Evolutionary conservation across 2,113 vertebrate genomes (phyloP), one percentile per base, ranked within the genome.

Genomic region (Varanus komodoensis): DNA sequence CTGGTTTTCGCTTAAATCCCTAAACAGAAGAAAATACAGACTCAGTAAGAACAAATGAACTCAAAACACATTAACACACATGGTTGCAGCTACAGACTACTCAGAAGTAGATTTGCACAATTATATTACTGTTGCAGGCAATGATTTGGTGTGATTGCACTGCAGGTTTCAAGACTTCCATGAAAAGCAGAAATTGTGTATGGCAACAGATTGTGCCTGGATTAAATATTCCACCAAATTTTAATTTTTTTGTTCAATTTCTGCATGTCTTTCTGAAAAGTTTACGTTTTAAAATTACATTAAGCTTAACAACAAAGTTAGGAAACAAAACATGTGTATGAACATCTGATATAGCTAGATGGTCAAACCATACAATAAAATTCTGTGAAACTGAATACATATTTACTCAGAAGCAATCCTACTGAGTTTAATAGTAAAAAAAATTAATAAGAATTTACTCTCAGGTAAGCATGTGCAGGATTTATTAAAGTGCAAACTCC

Each of bases 1-100:
- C 97, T 98, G 98, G 97, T 99, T 99, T 96, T 99, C 99, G 17
- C 99, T 99, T 92, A 99, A 97, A 96, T 99, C 99, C 95, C 99
- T 99, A 97, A 95, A 93, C 68, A 52, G 95, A 71, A 95, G 87
- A 95, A 68, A 92, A 95, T 68, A 86, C 9, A 38, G 25, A 86
- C 15, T 54, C 3, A 38, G 86, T 90, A 57, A 52, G 27, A 78
- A 79, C 23, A 75, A 61, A 48, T 50, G 38, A 44, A 38, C 64
- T 29, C 19, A 48, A 73, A 69, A 54, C 38, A 84, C 9, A n/a
- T 8, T 73, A 48, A 15, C 29, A 69, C 8, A 19, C 38, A 6
- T 64, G 54, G 21, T 89, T 12, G 48, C 17, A 64, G 15, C 21
- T 69, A 11, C 29, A 82, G 25, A 82, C 25, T 3, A 2, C 7